Base-by-base conservation (phyloP, 2,797 vertebrate species). In the Anolis apletophallus region DNA sequence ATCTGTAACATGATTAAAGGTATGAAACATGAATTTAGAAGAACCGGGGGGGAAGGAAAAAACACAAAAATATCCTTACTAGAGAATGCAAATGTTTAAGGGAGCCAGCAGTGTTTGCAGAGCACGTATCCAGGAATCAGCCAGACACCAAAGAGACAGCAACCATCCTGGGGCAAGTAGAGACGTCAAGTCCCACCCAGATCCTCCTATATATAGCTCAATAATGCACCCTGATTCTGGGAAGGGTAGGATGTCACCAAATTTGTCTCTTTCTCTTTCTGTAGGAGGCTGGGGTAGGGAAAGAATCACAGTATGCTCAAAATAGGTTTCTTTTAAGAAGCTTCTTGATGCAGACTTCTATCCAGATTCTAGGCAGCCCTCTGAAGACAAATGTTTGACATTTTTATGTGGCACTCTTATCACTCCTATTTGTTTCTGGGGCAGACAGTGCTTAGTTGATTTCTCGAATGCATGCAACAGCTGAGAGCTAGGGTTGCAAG, bases 141-240 rank as follows among this genome's bases (percentile, higher is more conserved):
- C 72, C 3, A 72, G 54, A 67, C 67, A 52, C 5, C 50, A 32
- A 73, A 57, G 74, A 78, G 68, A 52, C 54, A 77, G 17, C 29
- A 23, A 86, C 84, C 69, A 77, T 85, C 80, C 84, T n/a, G 2
- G 84, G 80, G 55, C n/a, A 50, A 68, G 21, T 23, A 29, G 26
- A 73, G 34, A 61, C 32, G 80, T 29, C 74, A 73, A 72, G 69
- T 76, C 74, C 79, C 8, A 1, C 32, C 34, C 55, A 4, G 8
- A 17, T 3, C 46, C 55, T 50, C 21, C 88, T 88, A 88, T 88
- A 83, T 85, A 88, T 88, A 88, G 84, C 57, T 73, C 67, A 67
- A 73, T 67, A 77, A 55, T 29, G 34, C 57, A 55, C 29, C 26
- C 21, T 73, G 26, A 21, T 86, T 85, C 83, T 69, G 59, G 78